Conservation (phyloP, 2,797 vertebrate species). For the Chloroceryle amazona region DNA sequence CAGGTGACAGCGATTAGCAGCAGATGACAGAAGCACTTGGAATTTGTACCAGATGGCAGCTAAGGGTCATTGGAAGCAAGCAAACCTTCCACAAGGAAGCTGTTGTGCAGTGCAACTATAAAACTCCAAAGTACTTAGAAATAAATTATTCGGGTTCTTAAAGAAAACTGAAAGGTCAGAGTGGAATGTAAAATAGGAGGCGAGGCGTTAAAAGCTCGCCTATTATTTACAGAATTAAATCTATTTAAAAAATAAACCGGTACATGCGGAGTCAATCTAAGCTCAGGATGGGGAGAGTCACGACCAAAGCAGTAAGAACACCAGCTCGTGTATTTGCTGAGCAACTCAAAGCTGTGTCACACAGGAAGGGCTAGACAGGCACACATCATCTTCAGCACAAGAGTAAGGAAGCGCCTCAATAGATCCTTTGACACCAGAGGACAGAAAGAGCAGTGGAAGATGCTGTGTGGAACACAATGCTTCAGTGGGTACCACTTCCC, state of each 20-base stretch:
- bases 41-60: constrained; percentile 90
- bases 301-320: not conserved
- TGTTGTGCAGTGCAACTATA: constrained; percentile 54
- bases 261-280: not conserved
- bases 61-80: constrained; percentile 84
- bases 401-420: not conserved
- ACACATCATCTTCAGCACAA: not conserved
- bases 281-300: not conserved
- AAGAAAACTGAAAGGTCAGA: constrained; percentile 60
- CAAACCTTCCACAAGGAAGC: constrained; percentile 73
- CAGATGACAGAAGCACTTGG: constrained; percentile 90
- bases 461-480: accelerated
- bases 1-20: constrained; percentile 95
- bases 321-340: not conserved
- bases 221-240: constrained; percentile 48
- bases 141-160: constrained; percentile 64
- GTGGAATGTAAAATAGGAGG: constrained; percentile 30
- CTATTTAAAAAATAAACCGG: not conserved
- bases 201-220: constrained; percentile 32
- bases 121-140: constrained; percentile 63
- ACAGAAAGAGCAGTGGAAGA: not conserved
- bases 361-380: constrained; percentile 9
- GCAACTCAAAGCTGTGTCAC: not conserved
- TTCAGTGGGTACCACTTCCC: not conserved
- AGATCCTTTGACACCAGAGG: not conserved